Evolutionary conservation across 53 echinoderm and acorn worm genomes (phyloP), one percentile per base, ranked within the genome.

Genomic region (Pentamera pediparva): DNA sequence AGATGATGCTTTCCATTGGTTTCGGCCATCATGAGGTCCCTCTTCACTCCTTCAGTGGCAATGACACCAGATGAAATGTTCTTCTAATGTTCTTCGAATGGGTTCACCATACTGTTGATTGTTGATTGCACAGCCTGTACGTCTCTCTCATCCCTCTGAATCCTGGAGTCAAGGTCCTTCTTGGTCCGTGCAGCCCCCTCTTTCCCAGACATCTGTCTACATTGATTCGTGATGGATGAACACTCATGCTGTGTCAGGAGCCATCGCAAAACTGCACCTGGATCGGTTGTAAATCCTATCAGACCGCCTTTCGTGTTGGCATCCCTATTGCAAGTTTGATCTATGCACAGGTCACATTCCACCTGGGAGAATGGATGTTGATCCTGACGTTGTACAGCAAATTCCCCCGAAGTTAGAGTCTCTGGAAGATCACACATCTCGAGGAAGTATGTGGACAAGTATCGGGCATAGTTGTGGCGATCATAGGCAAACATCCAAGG

Each of bases 321-420:
- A 61, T 84, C 84, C 0, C 41, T 10, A 59, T 84, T 84, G 22
- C 52, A 57, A 21, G 89, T 86, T 37, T 90, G 86, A 57, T 90
- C 83, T 27, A 86, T 86, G 31, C 57, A 58, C 45, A 65, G 56
- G 43, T 90, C 83, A 71, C 90, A 86, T 30, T 78, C 83, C 1
- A 80, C 76, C 34, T 63, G 76, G 61, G 83, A 58, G 51, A 90
- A 86, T 15, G 80, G 83, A 72, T 90, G 74, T 27, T 15, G 20
- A 6, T 79, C 60, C 40, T 90, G 86, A 2, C 90, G 74, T 43
- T 90, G 90, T 15, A 90, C 83, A 28, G 70, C 74, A 62, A 90
- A 90, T 5, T 78, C 15, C 4, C 86, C 79, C 12, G 35, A 59
- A 28, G 81, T 84, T 35, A 83, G 78, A 17, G 74, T 71, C 15